These are phyloP conservation scores for Phaethon lepturus DNA, from an alignment of 2,113 vertebrate genomes.

Conservation along the genomic window DNA sequence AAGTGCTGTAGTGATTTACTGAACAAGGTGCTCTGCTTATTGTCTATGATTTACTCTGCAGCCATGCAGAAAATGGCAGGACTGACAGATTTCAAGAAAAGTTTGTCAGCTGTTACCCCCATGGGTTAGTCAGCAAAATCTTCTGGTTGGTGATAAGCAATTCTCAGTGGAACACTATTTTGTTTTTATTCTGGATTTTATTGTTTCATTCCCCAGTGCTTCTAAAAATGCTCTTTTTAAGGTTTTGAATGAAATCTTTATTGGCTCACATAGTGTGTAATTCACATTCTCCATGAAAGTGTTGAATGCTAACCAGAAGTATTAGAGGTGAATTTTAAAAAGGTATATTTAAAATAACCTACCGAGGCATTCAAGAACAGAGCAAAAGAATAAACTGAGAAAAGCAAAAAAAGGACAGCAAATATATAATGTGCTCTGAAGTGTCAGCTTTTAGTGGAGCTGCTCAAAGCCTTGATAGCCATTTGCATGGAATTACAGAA, in stretches of 20 bases:
- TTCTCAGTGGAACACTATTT: slow-evolving; percentile 4
- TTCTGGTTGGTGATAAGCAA: background rate
- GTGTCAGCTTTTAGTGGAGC: background rate
- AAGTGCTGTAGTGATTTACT: slow-evolving; percentile 25
- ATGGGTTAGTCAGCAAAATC: slow-evolving; percentile 45
- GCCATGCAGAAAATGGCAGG: slow-evolving; percentile 31
- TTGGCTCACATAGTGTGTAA: slow-evolving; percentile 7
- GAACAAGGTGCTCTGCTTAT: background rate
- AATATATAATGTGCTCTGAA: background rate
- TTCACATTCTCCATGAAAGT: slow-evolving; percentile 47
- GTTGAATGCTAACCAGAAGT: slow-evolving; percentile 6
- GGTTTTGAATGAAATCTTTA: slow-evolving; percentile 65
- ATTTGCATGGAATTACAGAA: slow-evolving; percentile 41
- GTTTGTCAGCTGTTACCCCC: slow-evolving; percentile 16
- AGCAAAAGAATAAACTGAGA: slow-evolving; percentile 2
- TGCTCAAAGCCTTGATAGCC: background rate
- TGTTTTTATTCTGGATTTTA: slow-evolving; percentile 45
- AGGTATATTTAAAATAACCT: slow-evolving; percentile 28
- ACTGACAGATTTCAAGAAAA: slow-evolving; percentile 21
- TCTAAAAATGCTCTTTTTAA: slow-evolving; percentile 32
- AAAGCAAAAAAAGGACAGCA: background rate
- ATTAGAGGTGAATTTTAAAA: slow-evolving; percentile 49
- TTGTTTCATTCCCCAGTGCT: background rate
- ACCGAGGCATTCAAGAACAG: background rate
- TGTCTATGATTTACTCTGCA: slow-evolving; percentile 3